Evolutionary conservation across 2,797 vertebrate genomes (phyloP).

Genomic region (Decapterus maruadsi): DNA sequence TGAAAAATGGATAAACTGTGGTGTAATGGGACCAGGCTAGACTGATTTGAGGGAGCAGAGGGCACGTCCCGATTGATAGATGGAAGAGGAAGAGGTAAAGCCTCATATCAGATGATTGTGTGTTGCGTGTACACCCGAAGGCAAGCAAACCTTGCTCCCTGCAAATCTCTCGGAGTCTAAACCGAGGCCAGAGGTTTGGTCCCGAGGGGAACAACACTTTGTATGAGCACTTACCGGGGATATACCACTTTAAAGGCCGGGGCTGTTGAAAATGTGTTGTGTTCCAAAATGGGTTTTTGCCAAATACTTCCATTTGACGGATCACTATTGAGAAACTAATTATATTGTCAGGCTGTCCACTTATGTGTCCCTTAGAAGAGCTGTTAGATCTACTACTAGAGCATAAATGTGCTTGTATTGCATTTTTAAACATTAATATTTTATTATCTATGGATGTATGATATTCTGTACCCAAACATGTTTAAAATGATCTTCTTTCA

Average conservation of each 20-base stretch:
- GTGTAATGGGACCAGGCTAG: slow-evolving; percentile 68
- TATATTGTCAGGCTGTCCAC: background rate
- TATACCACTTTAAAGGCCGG: slow-evolving; percentile 63
- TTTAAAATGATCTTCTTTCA: background rate
- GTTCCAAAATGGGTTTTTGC: slow-evolving; percentile 33
- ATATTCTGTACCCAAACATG: background rate
- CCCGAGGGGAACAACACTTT: slow-evolving; percentile 62
- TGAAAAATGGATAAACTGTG: slow-evolving; percentile 62
- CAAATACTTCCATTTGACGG: slow-evolving; percentile 9
- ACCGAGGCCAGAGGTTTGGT: slow-evolving; percentile 72
- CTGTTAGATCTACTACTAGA: background rate
- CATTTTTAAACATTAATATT: slow-evolving; percentile 15
- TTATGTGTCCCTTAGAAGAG: background rate
- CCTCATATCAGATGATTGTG: slow-evolving; percentile 66
- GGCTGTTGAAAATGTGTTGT: slow-evolving; percentile 34
- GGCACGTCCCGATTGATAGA: slow-evolving; percentile 75
- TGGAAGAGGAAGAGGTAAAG: slow-evolving; percentile 70
- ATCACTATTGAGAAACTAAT: slow-evolving; percentile 24
- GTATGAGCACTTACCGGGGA: slow-evolving; percentile 69
- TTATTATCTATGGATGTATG: background rate
- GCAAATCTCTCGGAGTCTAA: slow-evolving; percentile 73
- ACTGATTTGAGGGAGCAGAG: slow-evolving; percentile 72
- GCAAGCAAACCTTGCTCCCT: slow-evolving; percentile 64
- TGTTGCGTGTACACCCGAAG: slow-evolving; percentile 57
- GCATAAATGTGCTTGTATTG: slow-evolving; percentile 7